Base-by-base conservation (phyloP, 1,140 invertebrate species). In the Lasioglossum albipes region DNA sequence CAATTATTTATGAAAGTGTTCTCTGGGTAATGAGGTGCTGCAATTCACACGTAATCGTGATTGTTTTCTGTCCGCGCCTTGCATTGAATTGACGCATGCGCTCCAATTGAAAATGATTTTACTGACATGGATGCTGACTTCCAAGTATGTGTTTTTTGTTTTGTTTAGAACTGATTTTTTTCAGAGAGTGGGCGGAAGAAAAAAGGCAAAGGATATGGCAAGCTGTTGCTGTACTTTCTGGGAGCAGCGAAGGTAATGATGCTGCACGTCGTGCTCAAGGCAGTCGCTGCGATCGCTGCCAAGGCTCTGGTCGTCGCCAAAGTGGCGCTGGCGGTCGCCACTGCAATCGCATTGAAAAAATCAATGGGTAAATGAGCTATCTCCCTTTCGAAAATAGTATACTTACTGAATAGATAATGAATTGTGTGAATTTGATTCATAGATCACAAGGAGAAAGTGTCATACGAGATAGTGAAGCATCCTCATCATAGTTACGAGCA, bases 391-490 rank as follows among this genome's bases (percentile, higher is more conserved):
- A 20, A 20, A 5, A 49, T 49, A 12, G 13, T 49, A 12, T 49
- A 2, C 18, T 18, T 5, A 16, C 18, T 5, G 5, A 20, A 54
- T 54, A 18, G 2, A 49, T 49, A 49, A 49, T 49, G 5, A 64
- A 42, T 22, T 22, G 16, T 20, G 54, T 12, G 0, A 61, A 57
- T 41, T 70, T 36, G 65, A 20, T 52, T 89, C 90, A 7, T 75
- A 93, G 92, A 91, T 62, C 85, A 89, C 54, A 85, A 87, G 68
- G 96, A 97, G 88, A 97, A 97, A 90, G 97, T 96, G 4, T 97
- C 96, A 18, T 96, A 97, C 87, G 96, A 97, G 92, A 97, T 97
- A 89, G 95, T 97, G 22, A 97, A 97, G 90, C 96, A 97, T 92
- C 96, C 96, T n/a, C 95, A 97, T 84, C 95, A 96, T 71, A 96